Evolutionary conservation across 2,888 invertebrate species (phyloP).

Genomic region (Perdita meconis): DNA sequence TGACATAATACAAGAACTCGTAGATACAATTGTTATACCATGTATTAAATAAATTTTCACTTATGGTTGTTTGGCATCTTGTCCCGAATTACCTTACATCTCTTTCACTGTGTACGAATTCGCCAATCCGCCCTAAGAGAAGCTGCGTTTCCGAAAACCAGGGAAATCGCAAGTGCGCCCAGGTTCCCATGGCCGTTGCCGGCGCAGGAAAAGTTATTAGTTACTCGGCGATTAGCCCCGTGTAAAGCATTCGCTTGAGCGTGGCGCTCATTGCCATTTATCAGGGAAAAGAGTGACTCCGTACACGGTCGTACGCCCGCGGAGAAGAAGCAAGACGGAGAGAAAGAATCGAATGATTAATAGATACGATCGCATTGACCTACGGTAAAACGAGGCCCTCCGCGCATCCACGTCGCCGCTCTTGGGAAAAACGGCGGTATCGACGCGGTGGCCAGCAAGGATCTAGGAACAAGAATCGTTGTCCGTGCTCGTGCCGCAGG

Average conservation of each 20-base stretch:
- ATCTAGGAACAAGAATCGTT: constrained; percentile 52
- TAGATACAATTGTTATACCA: too few species aligned
- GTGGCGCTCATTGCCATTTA: constrained; percentile 71
- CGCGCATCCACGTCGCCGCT: constrained; percentile 48
- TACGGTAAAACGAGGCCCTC: constrained; percentile 53
- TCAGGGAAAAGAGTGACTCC: constrained; percentile 68
- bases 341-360: constrained; percentile 69
- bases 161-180: constrained; percentile 35
- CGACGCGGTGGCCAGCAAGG: too few species aligned
- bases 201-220: constrained; percentile 67
- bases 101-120: too few species aligned
- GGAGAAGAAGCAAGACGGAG: constrained; percentile 42
- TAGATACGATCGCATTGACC: constrained; percentile 75
- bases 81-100: too few species aligned
- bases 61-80: too few species aligned
- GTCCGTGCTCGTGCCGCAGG: constrained; percentile 50
- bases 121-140: too few species aligned
- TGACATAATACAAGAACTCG: too few species aligned
- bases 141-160: constrained; percentile 15
- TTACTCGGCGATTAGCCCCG: constrained; percentile 69
- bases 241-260: constrained; percentile 64
- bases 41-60: too few species aligned
- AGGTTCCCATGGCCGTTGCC: constrained; percentile 66
- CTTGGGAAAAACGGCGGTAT: constrained; percentile 62
- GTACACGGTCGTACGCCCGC: constrained; percentile 56